These are phyloP conservation scores for Stylophora pistillata DNA, from an alignment of 64 coral and sea anemone genomes.

Conservation along the genomic window DNA sequence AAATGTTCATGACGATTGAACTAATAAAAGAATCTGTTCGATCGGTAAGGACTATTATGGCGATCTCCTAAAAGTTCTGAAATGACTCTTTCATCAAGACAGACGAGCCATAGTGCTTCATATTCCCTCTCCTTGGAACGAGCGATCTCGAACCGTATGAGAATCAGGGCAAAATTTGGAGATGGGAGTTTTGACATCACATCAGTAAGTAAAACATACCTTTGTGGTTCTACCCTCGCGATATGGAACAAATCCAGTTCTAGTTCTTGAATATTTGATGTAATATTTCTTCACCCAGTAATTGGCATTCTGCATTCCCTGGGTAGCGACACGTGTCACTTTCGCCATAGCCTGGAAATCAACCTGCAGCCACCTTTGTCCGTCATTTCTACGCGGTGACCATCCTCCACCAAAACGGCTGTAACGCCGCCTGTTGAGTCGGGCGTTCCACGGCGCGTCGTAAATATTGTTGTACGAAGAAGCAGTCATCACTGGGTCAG, in stretches of 20 bases:
- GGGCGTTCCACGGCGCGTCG: slow-evolving; percentile 28
- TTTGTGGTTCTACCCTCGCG: slow-evolving; percentile 33
- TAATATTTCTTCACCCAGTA: slow-evolving; percentile 42
- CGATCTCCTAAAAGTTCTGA: too few relatives aligned
- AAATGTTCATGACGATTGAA: too few relatives aligned
- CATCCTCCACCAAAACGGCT: slow-evolving; percentile 21
- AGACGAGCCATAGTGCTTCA: too few relatives aligned
- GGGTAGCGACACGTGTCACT: slow-evolving; percentile 63
- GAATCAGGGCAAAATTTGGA: too few relatives aligned
- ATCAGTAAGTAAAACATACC: slow-evolving; percentile 9
- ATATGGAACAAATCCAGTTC: background rate
- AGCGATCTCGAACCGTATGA: too few relatives aligned
- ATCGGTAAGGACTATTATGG: too few relatives aligned
- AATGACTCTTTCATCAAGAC: too few relatives aligned
- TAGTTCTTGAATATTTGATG: slow-evolving; percentile 20
- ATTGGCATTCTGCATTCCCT: slow-evolving; percentile 48
- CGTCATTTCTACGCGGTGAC: slow-evolving; percentile 39
- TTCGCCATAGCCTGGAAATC: slow-evolving; percentile 69
- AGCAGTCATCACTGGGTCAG: slow-evolving; percentile 40
- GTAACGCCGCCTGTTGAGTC: slow-evolving; percentile 40
- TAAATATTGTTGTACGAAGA: slow-evolving; percentile 47
- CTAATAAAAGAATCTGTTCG: too few relatives aligned
- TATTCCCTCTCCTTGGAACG: too few relatives aligned
- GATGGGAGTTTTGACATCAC: too few relatives aligned
- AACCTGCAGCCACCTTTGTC: slow-evolving; percentile 28